These are phyloP conservation scores for Pseudoips prasinana DNA, from an alignment of 2,888 invertebrate genomes.

Conservation along the genomic window DNA sequence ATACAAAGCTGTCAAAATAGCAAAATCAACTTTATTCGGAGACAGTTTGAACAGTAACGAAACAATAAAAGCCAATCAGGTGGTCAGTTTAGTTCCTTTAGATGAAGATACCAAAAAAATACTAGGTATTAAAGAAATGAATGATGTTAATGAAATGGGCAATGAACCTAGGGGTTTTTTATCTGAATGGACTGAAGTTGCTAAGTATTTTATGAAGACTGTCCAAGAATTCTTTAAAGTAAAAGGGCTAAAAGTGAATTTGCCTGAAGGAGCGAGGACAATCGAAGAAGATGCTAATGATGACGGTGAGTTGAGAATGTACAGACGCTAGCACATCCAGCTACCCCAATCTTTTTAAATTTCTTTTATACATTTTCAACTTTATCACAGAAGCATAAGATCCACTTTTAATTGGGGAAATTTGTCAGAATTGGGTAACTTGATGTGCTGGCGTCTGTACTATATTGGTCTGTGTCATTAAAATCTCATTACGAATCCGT, in stretches of 20 bases:
- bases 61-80: slow-evolving; percentile 59
- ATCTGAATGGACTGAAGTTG: slow-evolving; percentile 72
- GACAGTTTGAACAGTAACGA: slow-evolving; percentile 49
- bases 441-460: no score
- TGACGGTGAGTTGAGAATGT: slow-evolving; percentile 44
- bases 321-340: no score
- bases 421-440: no score
- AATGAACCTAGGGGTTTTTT: slow-evolving; percentile 59
- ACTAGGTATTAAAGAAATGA: slow-evolving; percentile 44
- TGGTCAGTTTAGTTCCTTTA: slow-evolving; percentile 65
- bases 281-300: slow-evolving; percentile 60
- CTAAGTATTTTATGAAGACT: slow-evolving; percentile 66
- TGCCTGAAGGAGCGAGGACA: slow-evolving; percentile 72
- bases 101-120: slow-evolving; percentile 57
- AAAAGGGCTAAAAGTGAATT: slow-evolving; percentile 63
- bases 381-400: no score
- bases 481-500: no score
- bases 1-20: slow-evolving; percentile 70
- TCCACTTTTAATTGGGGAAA: no score
- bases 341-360: no score
- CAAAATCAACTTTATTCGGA: slow-evolving; percentile 65
- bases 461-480: no score
- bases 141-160: slow-evolving; percentile 25
- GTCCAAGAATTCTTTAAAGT: slow-evolving; percentile 68
- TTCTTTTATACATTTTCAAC: no score